Evolutionary conservation across 2,888 invertebrate genomes (phyloP), one percentile per base, ranked within the genome.

Genomic region (Microplitis deprimator): DNA sequence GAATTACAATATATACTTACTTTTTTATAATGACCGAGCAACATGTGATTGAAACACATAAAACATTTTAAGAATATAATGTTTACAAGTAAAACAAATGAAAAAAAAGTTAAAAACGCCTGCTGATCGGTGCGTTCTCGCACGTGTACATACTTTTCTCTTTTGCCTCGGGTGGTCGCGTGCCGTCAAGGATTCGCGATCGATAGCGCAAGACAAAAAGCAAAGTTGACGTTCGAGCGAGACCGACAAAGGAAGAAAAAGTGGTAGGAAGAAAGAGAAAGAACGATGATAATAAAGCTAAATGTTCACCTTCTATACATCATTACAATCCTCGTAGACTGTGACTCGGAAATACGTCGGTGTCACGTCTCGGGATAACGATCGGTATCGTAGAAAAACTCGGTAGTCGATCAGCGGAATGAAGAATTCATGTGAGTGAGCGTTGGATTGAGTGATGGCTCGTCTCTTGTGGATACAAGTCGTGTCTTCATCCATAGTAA

Each of bases 161-260:
- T 41, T 77, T 81, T 74, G 81, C 82, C 82, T 81, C 80, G 77
- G 81, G 82, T 81, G 71, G 82, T 82, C 82, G 82, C 82, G 82
- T 82, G 82, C 81, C 82, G 77, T 78, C 70, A 74, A 78, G 82
- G 79, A 82, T 82, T 80, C 82, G 76, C 81, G 67, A 82, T 81
- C 80, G 82, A 81, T 81, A 78, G 77, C 76, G 78, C 77, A 76
- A 65, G 79, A 76, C 80, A 79, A 80, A 79, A 76, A 80, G 79
- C 74, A 59, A 72, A 77, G 78, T 73, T 80, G 77, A 79, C 79
- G 76, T 79, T 79, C 77, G 29, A 64, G 73, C 41, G 77, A 76
- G 73, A 74, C 75, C 65, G 61, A 71, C 68, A 70, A 29, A 68
- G 17, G n/a, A 29, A 68, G 50, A 77, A 38, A 68, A 61, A 76